phyloP scores from a whole-genome alignment of 2,797 vertebrate species.

The Sebastes baramenuke region DNA sequence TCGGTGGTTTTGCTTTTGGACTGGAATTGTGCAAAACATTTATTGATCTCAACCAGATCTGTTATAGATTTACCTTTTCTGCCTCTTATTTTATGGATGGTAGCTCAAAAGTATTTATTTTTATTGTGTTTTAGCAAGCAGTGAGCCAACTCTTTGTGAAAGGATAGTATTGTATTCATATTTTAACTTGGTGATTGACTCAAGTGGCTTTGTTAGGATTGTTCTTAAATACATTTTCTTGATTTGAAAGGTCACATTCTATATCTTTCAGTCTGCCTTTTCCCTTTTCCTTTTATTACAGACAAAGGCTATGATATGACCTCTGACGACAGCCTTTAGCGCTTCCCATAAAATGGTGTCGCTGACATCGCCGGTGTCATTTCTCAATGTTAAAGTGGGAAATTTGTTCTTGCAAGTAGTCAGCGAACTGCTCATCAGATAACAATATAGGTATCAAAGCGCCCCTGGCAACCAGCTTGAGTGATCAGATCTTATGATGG shows the following conservation, averaged over 20 bases:
- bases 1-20: background rate
- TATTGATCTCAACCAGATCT: background rate
- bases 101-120: background rate
- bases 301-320: background rate
- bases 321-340: background rate
- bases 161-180: background rate
- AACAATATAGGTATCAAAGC: background rate
- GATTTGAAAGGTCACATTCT: background rate
- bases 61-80: background rate
- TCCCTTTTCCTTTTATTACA: background rate
- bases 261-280: too few species aligned
- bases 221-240: background rate
- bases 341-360: background rate
- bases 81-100: background rate
- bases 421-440: background rate
- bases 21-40: background rate
- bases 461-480: background rate
- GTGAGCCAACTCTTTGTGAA: background rate
- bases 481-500: background rate
- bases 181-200: background rate
- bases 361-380: background rate
- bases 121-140: background rate
- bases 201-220: background rate
- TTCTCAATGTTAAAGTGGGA: background rate
- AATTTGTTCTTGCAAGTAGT: background rate